phyloP scores from a whole-genome alignment of 2,888 invertebrate genomes.

The Amphimallon solstitiale region DNA sequence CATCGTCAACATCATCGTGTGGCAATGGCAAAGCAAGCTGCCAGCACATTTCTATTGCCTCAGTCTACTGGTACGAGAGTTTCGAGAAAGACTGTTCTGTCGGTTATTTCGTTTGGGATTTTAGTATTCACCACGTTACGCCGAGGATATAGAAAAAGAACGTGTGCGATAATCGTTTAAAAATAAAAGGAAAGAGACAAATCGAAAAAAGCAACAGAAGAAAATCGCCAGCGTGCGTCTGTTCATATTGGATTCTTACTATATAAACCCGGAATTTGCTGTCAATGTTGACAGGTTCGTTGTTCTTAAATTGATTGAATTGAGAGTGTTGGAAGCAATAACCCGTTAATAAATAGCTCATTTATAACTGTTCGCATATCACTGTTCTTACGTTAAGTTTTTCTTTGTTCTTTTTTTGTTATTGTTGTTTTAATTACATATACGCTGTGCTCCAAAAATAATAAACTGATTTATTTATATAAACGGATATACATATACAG shows the following conservation, averaged over 20 bases:
- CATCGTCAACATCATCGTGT: no score
- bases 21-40: conserved; percentile 18
- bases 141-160: neutral
- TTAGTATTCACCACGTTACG: conserved; percentile 8
- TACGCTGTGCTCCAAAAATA: neutral
- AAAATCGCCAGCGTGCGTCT: conserved; percentile 26
- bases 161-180: neutral
- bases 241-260: conserved; percentile 48
- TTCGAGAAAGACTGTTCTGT: conserved; percentile 3
- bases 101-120: neutral
- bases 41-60: conserved; percentile 14
- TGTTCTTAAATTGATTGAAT: conserved; percentile 9
- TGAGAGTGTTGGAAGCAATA: neutral
- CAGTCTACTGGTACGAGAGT: conserved; percentile 5
- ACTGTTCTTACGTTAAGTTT: neutral
- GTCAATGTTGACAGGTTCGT: conserved; percentile 60
- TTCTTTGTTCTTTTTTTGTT: neutral
- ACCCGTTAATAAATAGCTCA: neutral
- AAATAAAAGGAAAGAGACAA: no score
- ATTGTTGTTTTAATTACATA: neutral
- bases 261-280: conserved; percentile 56
- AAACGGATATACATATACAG: no score
- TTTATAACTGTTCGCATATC: neutral
- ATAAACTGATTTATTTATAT: no score
- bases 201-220: conserved; percentile 20